Evolutionary conservation across 1,140 invertebrate genomes (phyloP).

Genomic region (Solenopsis fugax): DNA sequence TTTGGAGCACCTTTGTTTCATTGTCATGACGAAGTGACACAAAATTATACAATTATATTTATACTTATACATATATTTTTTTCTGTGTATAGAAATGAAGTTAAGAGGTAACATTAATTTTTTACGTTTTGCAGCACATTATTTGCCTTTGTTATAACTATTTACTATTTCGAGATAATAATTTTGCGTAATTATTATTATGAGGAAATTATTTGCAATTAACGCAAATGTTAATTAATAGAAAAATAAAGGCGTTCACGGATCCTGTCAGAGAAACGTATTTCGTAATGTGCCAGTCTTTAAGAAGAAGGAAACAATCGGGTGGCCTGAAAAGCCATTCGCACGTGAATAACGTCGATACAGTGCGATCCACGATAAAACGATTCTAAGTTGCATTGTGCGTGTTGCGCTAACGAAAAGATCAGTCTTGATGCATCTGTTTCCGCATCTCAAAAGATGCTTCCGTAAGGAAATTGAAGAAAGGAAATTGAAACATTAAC

Average conservation of each 20-base stretch:
- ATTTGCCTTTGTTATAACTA: background rate
- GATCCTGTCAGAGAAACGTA: slow-evolving; percentile 68
- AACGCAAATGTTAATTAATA: background rate
- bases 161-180: background rate
- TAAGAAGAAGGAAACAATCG: slow-evolving; percentile 76
- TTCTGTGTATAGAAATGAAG: background rate
- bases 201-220: background rate
- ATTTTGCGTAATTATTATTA: background rate
- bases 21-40: no score
- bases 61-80: no score
- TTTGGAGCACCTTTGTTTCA: background rate
- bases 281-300: slow-evolving; percentile 81
- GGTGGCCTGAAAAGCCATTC: slow-evolving; percentile 80
- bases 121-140: background rate
- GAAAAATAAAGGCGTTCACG: slow-evolving; percentile 62
- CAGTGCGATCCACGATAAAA: slow-evolving; percentile 45
- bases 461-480: background rate
- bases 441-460: background rate
- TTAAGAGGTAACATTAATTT: background rate
- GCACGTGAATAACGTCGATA: slow-evolving; percentile 77
- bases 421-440: background rate
- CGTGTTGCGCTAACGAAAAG: background rate
- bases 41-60: no score
- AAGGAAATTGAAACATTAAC: background rate
- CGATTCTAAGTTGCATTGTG: background rate